Conservation (phyloP, 1,140 invertebrate genomes). For the Drosophila simulans region DNA sequence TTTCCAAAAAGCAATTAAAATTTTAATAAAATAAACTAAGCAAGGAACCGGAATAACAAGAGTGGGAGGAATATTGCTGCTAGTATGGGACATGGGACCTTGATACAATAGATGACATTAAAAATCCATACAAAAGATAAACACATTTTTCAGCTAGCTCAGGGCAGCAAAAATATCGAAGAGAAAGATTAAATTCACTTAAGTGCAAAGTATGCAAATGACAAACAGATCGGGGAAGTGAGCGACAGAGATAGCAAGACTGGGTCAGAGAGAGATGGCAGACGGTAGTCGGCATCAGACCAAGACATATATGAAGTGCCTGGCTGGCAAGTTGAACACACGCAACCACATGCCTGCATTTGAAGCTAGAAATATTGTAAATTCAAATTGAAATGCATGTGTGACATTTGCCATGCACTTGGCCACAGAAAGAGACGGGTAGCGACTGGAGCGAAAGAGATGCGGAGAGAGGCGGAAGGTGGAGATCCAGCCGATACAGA, state of each 20-base stretch:
- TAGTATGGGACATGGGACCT: neutral
- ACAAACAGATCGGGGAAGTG: slow-evolving; percentile 33
- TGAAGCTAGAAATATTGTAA: slow-evolving; percentile 65
- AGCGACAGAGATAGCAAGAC: neutral
- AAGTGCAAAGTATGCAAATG: slow-evolving; percentile 75
- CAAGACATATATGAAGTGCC: slow-evolving; percentile 44
- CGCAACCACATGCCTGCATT: slow-evolving; percentile 36
- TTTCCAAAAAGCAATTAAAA: slow-evolving; percentile 67
- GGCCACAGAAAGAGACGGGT: slow-evolving; percentile 1
- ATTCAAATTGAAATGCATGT: slow-evolving; percentile 70
- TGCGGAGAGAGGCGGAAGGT: neutral
- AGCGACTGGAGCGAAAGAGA: neutral
- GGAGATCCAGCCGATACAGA: slow-evolving; percentile 26
- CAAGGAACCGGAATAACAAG: slow-evolving; percentile 17
- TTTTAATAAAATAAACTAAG: slow-evolving; percentile 54
- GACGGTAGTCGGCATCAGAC: neutral
- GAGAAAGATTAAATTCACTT: slow-evolving; percentile 67
- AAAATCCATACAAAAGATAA: slow-evolving; percentile 62
- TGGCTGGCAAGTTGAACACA: slow-evolving; percentile 16
- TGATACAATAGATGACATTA: slow-evolving; percentile 53
- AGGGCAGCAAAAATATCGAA: slow-evolving; percentile 41
- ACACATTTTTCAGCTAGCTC: slow-evolving; percentile 60
- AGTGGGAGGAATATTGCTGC: neutral
- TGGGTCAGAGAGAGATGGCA: neutral
- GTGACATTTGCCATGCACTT: slow-evolving; percentile 45